Percentiles rank a stretch among this genome's conserved stretches.
Conservation (phyloP, 2,797 vertebrate species). For the Champsocephalus gunnari region DNA sequence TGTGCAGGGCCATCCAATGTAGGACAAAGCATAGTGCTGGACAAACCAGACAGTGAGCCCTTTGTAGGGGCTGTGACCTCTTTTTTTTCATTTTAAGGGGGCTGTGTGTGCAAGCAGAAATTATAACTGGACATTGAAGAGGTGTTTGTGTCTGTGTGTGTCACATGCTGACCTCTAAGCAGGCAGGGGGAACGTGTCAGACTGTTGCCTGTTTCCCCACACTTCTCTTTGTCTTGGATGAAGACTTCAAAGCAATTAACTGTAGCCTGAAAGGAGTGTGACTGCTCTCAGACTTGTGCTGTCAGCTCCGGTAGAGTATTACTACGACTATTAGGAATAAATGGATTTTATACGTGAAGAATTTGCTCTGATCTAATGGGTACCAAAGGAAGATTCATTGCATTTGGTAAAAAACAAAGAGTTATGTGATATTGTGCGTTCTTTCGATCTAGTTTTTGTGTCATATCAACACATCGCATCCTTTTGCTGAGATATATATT, state of each 20-base stretch:
- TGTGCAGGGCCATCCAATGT: constrained; percentile 60
- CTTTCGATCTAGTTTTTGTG: not conserved
- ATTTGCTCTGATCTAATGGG: not conserved
- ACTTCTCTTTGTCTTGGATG: constrained; percentile 50
- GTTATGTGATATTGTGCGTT: not conserved
- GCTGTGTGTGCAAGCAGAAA: constrained; percentile 34
- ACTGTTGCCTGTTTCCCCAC: constrained; percentile 12
- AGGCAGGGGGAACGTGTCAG: constrained; percentile 30
- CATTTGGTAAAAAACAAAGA: not conserved
- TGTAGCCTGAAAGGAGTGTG: constrained; percentile 3
- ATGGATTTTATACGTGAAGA: not conserved
- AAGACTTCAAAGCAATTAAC: constrained; percentile 63
- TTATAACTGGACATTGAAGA: constrained; percentile 32
- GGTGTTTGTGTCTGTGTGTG: constrained; percentile 29
- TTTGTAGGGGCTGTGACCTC: constrained; percentile 72
- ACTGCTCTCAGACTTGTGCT: constrained; percentile 9
- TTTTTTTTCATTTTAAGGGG: constrained; percentile 12
- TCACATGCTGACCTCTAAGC: constrained; percentile 31
- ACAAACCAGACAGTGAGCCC: constrained; percentile 67
- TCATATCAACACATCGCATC: not conserved
- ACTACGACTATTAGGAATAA: not conserved
- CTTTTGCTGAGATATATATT: not conserved
- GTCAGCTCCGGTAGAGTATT: not conserved
- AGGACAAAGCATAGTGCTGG: constrained; percentile 65
- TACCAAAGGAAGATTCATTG: not conserved